A percentile compares a stretch with the other conserved stretches of the same genome.
Evolutionary conservation across 2,888 invertebrate species (phyloP).

Genomic region (Phengaris alcon): DNA sequence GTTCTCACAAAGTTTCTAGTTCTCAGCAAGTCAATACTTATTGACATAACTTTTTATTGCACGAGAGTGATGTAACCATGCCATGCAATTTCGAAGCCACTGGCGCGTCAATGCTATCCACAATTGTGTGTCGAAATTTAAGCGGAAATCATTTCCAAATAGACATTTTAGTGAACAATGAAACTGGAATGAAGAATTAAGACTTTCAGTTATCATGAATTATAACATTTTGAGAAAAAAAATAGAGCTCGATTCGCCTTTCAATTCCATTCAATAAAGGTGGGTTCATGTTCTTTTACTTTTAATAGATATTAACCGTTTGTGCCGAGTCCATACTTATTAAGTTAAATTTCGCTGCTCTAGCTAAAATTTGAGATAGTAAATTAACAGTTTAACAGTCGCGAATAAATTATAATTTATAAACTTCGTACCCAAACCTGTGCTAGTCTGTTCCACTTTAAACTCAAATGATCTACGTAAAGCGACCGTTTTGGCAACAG

Average conservation of each 20-base stretch:
- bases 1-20: too few species aligned
- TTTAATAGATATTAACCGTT: too few species aligned
- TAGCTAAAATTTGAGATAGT: neutral
- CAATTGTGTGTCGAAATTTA: neutral
- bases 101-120: neutral
- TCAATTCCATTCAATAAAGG: too few species aligned
- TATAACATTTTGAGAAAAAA: too few species aligned
- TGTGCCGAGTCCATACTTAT: too few species aligned
- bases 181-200: too few species aligned
- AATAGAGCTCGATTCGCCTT: too few species aligned
- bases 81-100: neutral
- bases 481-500: slow-evolving; percentile 29
- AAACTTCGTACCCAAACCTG: neutral
- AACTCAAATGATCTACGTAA: slow-evolving; percentile 29
- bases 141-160: slow-evolving; percentile 18
- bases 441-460: slow-evolving; percentile 8
- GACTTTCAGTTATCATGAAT: too few species aligned
- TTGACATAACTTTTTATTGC: too few species aligned
- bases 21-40: too few species aligned
- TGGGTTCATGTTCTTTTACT: too few species aligned
- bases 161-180: neutral
- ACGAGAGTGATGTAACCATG: too few species aligned
- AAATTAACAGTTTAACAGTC: slow-evolving; percentile 1
- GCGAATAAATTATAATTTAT: neutral
- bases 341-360: neutral